Evolutionary conservation across 2,888 invertebrate genomes (phyloP), one percentile per base, ranked within the genome.

Genomic region (Paralinhomoeus sp.): DNA sequence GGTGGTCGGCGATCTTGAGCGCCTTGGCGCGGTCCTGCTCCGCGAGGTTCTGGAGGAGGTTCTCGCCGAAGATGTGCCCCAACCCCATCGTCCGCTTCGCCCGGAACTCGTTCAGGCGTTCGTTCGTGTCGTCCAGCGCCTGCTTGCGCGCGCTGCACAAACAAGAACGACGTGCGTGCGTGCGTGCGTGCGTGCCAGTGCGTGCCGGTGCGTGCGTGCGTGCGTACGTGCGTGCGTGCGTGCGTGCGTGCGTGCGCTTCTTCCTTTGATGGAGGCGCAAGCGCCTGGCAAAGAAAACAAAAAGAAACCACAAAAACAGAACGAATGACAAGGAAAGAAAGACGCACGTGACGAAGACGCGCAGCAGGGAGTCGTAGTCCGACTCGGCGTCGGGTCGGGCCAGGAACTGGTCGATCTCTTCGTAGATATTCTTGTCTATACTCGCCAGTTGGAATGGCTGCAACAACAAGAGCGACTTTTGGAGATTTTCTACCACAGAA

Each of bases 41-140:
- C 50, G 80, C 77, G 61, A 79, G 77, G 54, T 52, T 78, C 73
- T 47, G 73, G 71, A 67, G 72, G 1, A 84, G 82, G 1, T 56
- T 53, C 21, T 57, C 57, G 22, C 87, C 89, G 66, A 80, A 89
- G 53, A 91, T 73, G 41, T 78, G 77, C 17, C 80, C 84, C 47
- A 89, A 69, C 2, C 89, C 89, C 66, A 84, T 78, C 34, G 78
- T 80, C 52, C 85, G 69, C 65, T 87, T 87, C 54, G 78, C 77
- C 59, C 85, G 77, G 66, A 80, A 80, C 63, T 84, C 83, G 24
- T 73, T 74, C 42, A 87, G 68, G 57, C 79, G 78, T 53, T 76
- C 76, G 43, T 75, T 73, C 3, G 24, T 67, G 62, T 81, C 81
- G 52, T 79, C 78, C 57, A 78, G 77, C 7, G 83, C 82, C 54